Evolutionary conservation across 2,888 invertebrate species (phyloP), one percentile per base, ranked within the genome.

Genomic region (Pseudanteris insignis): DNA sequence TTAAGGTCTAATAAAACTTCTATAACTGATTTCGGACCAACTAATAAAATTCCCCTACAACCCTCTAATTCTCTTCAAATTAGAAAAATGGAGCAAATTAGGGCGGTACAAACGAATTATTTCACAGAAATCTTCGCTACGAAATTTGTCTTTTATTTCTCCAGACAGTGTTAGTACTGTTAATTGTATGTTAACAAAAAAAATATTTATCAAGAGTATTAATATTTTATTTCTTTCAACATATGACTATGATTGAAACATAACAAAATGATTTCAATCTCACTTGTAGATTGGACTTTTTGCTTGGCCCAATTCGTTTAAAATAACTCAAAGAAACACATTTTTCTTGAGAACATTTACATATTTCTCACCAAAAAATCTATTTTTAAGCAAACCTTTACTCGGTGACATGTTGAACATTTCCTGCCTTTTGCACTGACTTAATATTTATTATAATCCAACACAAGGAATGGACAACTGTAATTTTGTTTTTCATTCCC

Each of bases 41-140:
- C 41, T 18, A 57, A 57, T 57, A 44, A 58, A 50, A 50, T 43
- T 36, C 33, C 57, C 43, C 48, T 44, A 43, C 32, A 32, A 50
- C 44, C 38, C 26, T n/a, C 26, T 58, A 50, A 58, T 58, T 44
- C 50, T 44, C 43, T 28, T 38, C 25, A 50, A 50, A 50, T 58
- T 50, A 48, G 50, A 48, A 44, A 50, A 50, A 58, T 58, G 32
- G 44, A 14, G 12, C 38, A 50, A 58, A 58, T 58, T 51, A 58
- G 58, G 51, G 51, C 34, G 43, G 26, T 11, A 36, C 10, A 29
- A 32, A 47, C 40, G 41, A 55, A 55, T 55, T 41, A 41, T 48
- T 10, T 13, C 32, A 25, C 30, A 57, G 43, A 36, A 48, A 55
- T 55, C 28, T 41, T 33, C 38, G 40, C 24, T 8, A 24, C 9